Percentiles rank a stretch among this genome's conserved stretches.
phyloP scores from a whole-genome alignment of 92 coral and sea anemone genomes.

The Micromussa lordhowensis region DNA sequence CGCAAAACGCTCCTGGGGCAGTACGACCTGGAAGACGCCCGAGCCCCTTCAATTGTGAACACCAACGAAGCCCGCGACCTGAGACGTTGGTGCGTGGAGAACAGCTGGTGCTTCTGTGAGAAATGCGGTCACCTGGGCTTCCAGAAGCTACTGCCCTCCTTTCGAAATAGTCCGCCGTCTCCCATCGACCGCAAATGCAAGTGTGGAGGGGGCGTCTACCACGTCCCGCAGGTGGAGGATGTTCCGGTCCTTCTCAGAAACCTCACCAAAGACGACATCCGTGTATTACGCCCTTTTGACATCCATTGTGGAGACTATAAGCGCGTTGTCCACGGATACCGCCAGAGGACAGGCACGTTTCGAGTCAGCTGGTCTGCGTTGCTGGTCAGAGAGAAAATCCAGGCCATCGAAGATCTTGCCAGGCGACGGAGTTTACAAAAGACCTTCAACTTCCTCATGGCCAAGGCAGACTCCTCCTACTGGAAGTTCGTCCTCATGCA shows the following conservation, averaged over 20 bases:
- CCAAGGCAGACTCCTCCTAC: background rate
- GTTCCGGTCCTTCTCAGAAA: background rate
- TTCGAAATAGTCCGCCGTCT: background rate
- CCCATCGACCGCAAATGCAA: background rate
- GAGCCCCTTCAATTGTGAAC: background rate
- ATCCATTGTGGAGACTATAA: constrained; percentile 30
- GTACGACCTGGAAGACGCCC: background rate
- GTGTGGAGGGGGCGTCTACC: background rate
- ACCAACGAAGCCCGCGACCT: background rate
- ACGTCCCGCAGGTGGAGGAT: background rate
- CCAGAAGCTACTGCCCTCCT: constrained; percentile 7
- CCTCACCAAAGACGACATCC: background rate
- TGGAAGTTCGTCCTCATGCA: background rate
- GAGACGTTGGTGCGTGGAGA: background rate
- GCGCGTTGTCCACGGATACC: constrained; percentile 5
- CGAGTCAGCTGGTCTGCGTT: background rate
- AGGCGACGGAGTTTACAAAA: background rate
- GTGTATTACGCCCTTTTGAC: constrained; percentile 19
- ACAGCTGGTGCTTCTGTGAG: constrained; percentile 4
- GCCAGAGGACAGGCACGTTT: constrained; percentile 9
- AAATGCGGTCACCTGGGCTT: background rate
- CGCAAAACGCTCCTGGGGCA: background rate
- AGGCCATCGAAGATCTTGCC: background rate
- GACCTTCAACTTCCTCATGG: background rate
- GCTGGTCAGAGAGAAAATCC: background rate